These are phyloP conservation scores for Ophthalmolycus amberensis DNA, from an alignment of 2,113 vertebrate genomes.

Conservation along the genomic window DNA sequence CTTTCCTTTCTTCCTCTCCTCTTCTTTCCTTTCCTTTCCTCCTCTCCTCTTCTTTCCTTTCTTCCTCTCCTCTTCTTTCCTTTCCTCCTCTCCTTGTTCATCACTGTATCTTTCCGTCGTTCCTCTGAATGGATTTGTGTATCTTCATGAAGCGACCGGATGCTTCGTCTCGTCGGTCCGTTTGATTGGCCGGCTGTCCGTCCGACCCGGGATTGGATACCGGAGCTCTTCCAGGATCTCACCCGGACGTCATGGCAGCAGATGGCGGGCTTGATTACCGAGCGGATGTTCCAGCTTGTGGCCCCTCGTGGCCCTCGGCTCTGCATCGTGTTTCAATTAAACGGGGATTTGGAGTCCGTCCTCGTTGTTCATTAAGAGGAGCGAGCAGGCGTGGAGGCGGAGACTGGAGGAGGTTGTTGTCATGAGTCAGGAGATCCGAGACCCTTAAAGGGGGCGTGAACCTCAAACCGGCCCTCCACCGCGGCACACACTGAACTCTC, in stretches of 20 bases:
- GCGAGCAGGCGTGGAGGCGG: constrained; percentile 22
- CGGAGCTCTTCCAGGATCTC: neutral
- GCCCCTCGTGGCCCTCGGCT: constrained; percentile 47
- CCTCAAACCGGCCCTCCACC: no score
- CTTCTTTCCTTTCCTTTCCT: no score
- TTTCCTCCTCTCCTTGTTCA: neutral
- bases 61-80: no score
- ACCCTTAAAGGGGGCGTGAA: neutral
- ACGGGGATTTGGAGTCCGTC: constrained; percentile 62
- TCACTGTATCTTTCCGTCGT: neutral
- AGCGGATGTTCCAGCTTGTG: constrained; percentile 62
- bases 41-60: neutral
- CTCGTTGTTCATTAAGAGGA: constrained; percentile 63
- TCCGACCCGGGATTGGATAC: constrained; percentile 23
- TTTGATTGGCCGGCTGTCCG: neutral
- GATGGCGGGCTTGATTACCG: constrained; percentile 69
- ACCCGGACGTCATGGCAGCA: constrained; percentile 44
- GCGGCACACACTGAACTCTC: no score
- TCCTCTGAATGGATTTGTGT: constrained; percentile 18
- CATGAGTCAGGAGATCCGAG: constrained; percentile 11
- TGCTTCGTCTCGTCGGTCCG: constrained; percentile 7
- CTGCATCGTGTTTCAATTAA: constrained; percentile 74
- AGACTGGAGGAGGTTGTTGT: constrained; percentile 12
- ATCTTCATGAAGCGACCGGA: constrained; percentile 1
- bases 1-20: no score